A percentile compares a stretch with the other conserved stretches of the same genome.
Conservation (phyloP, 1,140 invertebrate species). For the Pseudomyrmex dendroicus region DNA sequence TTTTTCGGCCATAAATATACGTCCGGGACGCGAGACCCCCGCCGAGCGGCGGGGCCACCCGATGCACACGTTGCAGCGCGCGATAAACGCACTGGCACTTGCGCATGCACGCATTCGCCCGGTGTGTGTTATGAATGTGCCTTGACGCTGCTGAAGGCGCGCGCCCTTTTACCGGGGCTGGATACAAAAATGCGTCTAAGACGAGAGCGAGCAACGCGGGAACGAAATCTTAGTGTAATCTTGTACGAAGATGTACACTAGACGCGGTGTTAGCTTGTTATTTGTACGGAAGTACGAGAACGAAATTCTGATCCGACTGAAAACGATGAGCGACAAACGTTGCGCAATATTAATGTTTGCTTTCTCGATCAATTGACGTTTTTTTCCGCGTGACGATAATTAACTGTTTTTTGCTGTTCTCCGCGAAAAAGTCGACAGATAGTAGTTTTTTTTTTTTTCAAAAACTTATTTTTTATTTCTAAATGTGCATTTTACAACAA, state of each 20-base stretch:
- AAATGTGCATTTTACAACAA: neutral
- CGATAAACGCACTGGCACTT: constrained; percentile 73
- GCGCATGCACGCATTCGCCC: constrained; percentile 42
- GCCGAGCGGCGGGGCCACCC: constrained; percentile 76
- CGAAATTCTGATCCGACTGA: neutral
- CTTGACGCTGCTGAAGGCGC: constrained; percentile 28
- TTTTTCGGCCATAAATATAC: constrained; percentile 82
- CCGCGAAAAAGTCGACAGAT: too few species aligned
- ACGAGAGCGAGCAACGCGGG: constrained; percentile 3
- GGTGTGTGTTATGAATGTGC: constrained; percentile 55
- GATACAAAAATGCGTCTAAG: constrained; percentile 32
- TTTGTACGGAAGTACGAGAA: too few species aligned
- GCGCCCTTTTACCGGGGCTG: neutral
- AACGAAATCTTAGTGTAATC: constrained; percentile 2
- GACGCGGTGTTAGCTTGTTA: neutral
- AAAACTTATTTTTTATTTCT: too few species aligned
- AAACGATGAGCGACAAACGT: neutral
- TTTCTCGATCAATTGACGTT: neutral
- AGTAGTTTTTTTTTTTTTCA: too few species aligned
- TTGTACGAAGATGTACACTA: neutral
- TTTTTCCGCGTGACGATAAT: neutral
- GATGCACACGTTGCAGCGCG: constrained; percentile 73
- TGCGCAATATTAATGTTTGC: neutral
- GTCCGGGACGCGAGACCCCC: constrained; percentile 78
- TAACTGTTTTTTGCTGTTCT: neutral